Evolutionary conservation across 2,113 vertebrate genomes (phyloP).

Genomic region (Macquaria ambigua): DNA sequence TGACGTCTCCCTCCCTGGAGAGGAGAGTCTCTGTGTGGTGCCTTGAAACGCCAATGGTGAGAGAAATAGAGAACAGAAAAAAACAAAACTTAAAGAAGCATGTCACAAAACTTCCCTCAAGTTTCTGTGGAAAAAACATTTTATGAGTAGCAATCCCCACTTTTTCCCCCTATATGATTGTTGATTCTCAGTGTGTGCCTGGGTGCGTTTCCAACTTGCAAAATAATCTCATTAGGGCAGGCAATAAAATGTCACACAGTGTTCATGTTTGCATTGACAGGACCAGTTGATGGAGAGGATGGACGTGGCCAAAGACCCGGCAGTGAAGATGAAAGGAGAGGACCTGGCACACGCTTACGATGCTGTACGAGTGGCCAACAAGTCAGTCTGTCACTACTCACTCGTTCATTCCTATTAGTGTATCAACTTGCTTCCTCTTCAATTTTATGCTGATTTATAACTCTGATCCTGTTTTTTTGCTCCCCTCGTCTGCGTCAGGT

Average conservation of each 20-base stretch:
- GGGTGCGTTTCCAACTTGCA: background rate
- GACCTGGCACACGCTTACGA: constrained; percentile 84
- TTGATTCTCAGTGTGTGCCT: background rate
- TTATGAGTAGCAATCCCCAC: background rate
- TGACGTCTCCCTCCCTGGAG: constrained; percentile 70
- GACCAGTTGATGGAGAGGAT: constrained; percentile 79
- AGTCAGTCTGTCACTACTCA: constrained; percentile 74
- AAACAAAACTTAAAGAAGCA: background rate
- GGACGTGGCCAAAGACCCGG: constrained; percentile 79
- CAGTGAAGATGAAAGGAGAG: constrained; percentile 74
- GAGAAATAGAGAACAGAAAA: background rate
- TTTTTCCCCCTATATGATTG: background rate
- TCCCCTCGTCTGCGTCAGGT: constrained; percentile 62
- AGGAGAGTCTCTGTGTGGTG: constrained; percentile 54
- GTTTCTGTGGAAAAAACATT: background rate
- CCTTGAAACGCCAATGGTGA: constrained; percentile 76
- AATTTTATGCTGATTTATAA: background rate
- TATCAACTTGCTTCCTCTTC: too few relatives aligned
- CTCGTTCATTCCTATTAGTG: background rate
- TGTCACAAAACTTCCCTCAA: background rate
- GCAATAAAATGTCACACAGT: background rate
- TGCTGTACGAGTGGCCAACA: constrained; percentile 85
- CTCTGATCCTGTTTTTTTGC: background rate
- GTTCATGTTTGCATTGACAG: constrained; percentile 44
- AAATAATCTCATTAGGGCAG: background rate